phyloP scores from a whole-genome alignment of 2,113 vertebrate species.

The Protobothrops mucrosquamatus region DNA sequence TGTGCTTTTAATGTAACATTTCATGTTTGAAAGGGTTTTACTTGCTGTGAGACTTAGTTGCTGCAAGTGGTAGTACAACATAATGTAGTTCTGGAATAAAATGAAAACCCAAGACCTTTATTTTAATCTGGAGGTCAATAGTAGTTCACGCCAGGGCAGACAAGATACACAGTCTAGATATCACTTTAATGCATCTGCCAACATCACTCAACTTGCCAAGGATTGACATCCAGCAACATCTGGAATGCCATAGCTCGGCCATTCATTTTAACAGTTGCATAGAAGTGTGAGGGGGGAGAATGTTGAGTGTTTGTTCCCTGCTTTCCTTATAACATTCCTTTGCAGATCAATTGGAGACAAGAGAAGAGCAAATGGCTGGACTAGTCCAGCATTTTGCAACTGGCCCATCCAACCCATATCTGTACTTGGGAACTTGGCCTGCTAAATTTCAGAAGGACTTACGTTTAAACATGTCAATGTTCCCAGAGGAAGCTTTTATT shows the following conservation, averaged over 20 bases:
- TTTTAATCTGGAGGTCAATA: neutral
- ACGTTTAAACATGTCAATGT: neutral
- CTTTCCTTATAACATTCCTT: neutral
- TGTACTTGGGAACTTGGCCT: neutral
- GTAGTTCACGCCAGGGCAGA: neutral
- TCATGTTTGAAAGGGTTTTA: neutral
- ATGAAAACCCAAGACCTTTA: neutral
- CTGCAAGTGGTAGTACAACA: neutral
- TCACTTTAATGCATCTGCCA: neutral
- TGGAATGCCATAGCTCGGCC: neutral
- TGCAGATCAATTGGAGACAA: neutral
- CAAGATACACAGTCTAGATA: neutral
- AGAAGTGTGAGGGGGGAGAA: neutral
- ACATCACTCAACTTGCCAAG: neutral
- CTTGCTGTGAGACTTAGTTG: neutral
- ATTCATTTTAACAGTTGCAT: neutral
- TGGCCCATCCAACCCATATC: neutral
- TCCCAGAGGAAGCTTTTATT: neutral
- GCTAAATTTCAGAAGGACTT: neutral
- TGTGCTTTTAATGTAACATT: neutral
- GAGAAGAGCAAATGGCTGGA: neutral
- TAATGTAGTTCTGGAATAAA: neutral
- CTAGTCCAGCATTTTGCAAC: neutral
- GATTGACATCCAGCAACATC: neutral
- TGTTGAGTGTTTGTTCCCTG: neutral